Percentiles rank a stretch among this genome's conserved stretches.
phyloP scores from a whole-genome alignment of 2,113 vertebrate species.

The Pandion haliaetus region DNA sequence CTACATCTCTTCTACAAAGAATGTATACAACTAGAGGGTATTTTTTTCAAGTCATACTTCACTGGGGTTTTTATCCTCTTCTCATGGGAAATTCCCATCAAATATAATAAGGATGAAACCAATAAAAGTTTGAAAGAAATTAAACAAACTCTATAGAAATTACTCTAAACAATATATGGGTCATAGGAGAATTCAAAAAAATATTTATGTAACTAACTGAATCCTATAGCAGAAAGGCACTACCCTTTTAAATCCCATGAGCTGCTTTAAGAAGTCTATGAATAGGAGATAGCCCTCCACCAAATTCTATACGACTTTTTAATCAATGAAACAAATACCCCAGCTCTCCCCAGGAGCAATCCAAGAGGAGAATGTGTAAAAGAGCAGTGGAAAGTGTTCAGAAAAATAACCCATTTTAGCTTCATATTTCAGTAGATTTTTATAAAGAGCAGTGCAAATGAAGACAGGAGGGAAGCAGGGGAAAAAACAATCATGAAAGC shows the following conservation, averaged over 20 bases:
- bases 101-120: conserved; percentile 13
- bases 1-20: neutral
- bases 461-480: neutral
- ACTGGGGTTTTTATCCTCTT: neutral
- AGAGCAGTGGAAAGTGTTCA: neutral
- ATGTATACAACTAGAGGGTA: neutral
- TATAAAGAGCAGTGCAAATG: neutral
- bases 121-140: conserved; percentile 29
- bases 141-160: conserved; percentile 17
- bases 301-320: neutral
- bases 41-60: neutral
- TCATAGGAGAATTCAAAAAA: conserved; percentile 14
- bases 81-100: conserved; percentile 13
- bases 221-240: neutral
- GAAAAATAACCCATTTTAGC: neutral
- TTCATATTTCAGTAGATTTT: neutral
- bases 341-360: neutral
- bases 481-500: neutral
- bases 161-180: neutral
- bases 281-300: neutral
- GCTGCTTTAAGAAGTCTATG: neutral
- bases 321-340: neutral
- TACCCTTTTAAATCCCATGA: neutral
- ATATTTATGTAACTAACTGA: conserved; percentile 10
- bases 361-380: neutral